Base-by-base conservation (phyloP, 2,888 invertebrate species). In the Byasa hedistus region DNA sequence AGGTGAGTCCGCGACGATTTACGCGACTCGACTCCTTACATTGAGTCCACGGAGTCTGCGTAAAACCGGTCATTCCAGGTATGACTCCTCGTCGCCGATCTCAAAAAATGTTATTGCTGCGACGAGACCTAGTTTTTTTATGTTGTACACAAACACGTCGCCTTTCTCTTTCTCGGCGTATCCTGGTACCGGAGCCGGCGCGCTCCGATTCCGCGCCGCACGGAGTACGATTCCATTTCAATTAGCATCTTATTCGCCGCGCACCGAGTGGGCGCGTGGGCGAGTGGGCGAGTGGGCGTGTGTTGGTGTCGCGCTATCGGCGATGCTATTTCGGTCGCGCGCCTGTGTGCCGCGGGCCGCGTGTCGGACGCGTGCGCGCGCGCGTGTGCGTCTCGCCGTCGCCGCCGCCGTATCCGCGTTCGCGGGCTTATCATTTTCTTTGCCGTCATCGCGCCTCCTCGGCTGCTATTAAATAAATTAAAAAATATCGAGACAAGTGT, bases 281-380 rank as follows among this genome's bases (percentile, higher is more conserved):
- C 15, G 39, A 3, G 39, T 12, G 15, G 15, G 39, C 15, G 39
- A 1, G 39, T 39, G 36, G 1, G 36, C 36, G 36, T 12, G 36
- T 12, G 36, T 12, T 88, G 86, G 88, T 89, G 87, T 88, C 85
- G 89, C 86, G 88, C 87, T 91, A 90, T 90, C 89, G 86, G 80
- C 79, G 83, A 74, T 81, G 82, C 89, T 91, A 91, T 91, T 91
- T 91, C 82, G 70, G 85, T 84, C 65, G 17, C 57, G 68, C 65
- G 62, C 52, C 27, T 5, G 3, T 27, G 27, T 27, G 27, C n/a
- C n/a, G n/a, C n/a, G n/a, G n/a, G n/a, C n/a, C 27, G 27, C 27
- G 27, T 27, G 27, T 27, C 3, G 3, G 27, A 27, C 5, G 39
- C 15, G 82, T 82, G 79, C 83, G 83, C 72, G 83, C 69, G 71